Base-by-base conservation (phyloP, 2,888 invertebrate genomes). In the Rhagonycha fulva region DNA sequence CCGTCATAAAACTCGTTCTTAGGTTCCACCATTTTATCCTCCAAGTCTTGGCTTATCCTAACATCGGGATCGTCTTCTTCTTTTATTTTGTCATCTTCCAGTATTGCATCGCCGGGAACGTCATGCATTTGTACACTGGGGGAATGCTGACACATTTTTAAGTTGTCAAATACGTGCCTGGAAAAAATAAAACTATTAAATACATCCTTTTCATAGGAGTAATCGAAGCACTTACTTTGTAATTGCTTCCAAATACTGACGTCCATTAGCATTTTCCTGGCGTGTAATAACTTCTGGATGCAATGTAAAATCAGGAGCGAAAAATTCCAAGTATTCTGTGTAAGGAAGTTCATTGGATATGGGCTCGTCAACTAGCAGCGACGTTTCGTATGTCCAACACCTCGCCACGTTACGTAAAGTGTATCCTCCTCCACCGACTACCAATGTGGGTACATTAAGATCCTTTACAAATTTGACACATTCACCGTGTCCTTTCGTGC, bases 301-400 rank as follows among this genome's bases (percentile, higher is more conserved):
- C 12, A 99, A 89, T 1, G 95, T 95, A 85, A 98, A 99, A 86
- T 99, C 99, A 0, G 99, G 99, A 0, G 96, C 97, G 87, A 99
- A 99, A 87, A 97, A 99, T 87, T 98, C 98, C 74, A 98, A 90
- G 86, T 98, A 99, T 86, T 99, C 98, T 0, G 96, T 97, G 86
- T 96, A 95, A 0, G 99, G 99, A 61, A 99, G 90, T 85, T 99
- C 98, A 86, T 98, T 97, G 69, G 95, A 95, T 75, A 99, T 97
- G 77, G 93, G 93, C 84, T 98, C 97, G 84, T 98, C 98, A 0
- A 98, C 93, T 2, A 99, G 88, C 0, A 99, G 89, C 0, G 98
- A 96, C 0, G 99, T 99, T 88, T 99, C 99, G 84, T 98, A 98
- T 0, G 99, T 98, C 99, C 99, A 99, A 87, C 98, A 99, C 4